Evolutionary conservation across 2,888 invertebrate species (phyloP).

Genomic region (Chelonus formosanus): DNA sequence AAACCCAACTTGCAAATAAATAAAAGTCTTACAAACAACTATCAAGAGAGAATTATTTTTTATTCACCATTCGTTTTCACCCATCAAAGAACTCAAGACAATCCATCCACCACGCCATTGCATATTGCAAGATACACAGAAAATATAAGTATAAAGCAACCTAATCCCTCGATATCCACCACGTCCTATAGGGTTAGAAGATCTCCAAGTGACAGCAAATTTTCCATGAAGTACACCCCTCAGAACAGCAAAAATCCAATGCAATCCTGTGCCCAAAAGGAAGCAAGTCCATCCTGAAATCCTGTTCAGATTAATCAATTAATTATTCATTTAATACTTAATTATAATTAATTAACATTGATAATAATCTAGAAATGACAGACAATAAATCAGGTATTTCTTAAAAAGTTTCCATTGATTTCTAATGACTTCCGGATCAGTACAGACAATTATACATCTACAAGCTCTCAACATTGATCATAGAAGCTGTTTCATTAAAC

Average conservation of each 20-base stretch:
- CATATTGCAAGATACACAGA: slow-evolving; percentile 66
- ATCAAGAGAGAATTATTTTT: not conserved
- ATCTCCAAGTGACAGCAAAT: slow-evolving; percentile 41
- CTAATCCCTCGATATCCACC: slow-evolving; percentile 44
- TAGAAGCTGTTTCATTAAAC: too few species aligned
- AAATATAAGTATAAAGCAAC: slow-evolving; percentile 66
- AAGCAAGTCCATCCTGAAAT: slow-evolving; percentile 66
- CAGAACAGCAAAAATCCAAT: slow-evolving; percentile 68
- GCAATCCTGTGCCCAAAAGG: slow-evolving; percentile 68
- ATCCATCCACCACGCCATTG: slow-evolving; percentile 70
- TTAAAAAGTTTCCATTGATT: too few species aligned
- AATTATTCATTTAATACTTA: too few species aligned
- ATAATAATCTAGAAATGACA: too few species aligned
- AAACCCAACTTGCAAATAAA: too few species aligned
- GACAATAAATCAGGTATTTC: too few species aligned
- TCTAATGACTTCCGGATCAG: too few species aligned
- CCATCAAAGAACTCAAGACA: slow-evolving; percentile 55
- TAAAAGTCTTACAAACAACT: too few species aligned
- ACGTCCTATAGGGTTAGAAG: slow-evolving; percentile 34
- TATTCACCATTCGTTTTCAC: slow-evolving; percentile 42
- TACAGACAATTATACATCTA: too few species aligned
- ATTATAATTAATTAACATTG: too few species aligned
- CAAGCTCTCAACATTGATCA: too few species aligned
- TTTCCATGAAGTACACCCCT: slow-evolving; percentile 43
- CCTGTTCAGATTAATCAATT: slow-evolving; percentile 33